Percentiles rank a stretch among this genome's conserved stretches.
These are phyloP conservation scores for Cherax destructor DNA, from an alignment of 1,140 invertebrate genomes.

Conservation along the genomic window DNA sequence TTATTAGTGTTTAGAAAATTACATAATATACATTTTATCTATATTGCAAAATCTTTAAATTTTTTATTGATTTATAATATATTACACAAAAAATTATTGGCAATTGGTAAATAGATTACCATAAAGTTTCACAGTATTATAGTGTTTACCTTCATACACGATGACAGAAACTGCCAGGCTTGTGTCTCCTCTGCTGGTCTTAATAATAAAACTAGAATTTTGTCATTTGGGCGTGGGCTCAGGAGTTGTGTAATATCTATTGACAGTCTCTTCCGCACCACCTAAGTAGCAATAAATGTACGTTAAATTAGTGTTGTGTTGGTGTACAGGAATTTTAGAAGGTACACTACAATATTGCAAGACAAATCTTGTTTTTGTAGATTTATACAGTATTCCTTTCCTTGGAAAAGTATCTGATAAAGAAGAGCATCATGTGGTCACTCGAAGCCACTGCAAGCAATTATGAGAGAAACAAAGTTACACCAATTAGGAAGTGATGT, in stretches of 20 bases:
- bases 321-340: not conserved
- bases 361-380: not conserved
- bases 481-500: too few species aligned
- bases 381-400: too few species aligned
- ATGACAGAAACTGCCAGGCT: constrained; percentile 52
- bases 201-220: constrained; percentile 23
- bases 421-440: too few species aligned
- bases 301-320: not conserved
- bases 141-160: constrained; percentile 43
- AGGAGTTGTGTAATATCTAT: constrained; percentile 37
- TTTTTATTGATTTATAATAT: too few species aligned
- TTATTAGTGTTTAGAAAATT: too few species aligned
- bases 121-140: not conserved
- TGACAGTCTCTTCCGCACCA: constrained; percentile 32
- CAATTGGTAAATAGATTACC: too few species aligned
- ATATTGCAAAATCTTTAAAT: too few species aligned
- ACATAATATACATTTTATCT: too few species aligned
- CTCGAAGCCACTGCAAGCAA: too few species aligned
- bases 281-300: not conserved
- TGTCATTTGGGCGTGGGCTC: constrained; percentile 15
- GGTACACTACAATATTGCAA: not conserved
- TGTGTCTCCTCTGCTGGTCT: constrained; percentile 51
- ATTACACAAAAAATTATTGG: too few species aligned
- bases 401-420: too few species aligned
- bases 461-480: too few species aligned